Base-by-base conservation (phyloP, 2,888 invertebrate genomes). In the Diogma glabrata region DNA sequence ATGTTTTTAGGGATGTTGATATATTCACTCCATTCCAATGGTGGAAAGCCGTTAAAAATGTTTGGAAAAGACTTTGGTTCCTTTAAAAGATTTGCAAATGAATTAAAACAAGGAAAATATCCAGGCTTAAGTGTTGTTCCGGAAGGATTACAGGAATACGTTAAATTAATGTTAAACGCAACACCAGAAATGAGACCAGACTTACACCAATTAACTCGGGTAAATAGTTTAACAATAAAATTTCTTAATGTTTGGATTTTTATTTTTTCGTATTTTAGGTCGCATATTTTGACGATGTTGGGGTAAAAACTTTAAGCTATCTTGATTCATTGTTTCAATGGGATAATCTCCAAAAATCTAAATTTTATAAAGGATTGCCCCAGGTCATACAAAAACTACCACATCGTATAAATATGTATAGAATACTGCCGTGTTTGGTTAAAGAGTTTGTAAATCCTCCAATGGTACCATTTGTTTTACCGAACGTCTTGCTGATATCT, bases 301-400 rank as follows among this genome's bases (percentile, higher is more conserved):
- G 91, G n/a, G 90, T 95, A 0, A 93, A 93, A 74, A 94, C 96
- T 0, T 74, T 99, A 2, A 92, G 87, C 64, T 94, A 95, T 65
- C 73, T 97, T 55, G 96, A 97, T 66, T 89, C 93, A 0, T 69
- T 97, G 30, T 92, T 95, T 64, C 96, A 97, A 74, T 91, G 94
- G 88, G 96, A 97, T 66, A 96, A 97, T 69, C 72, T 95, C 17
- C 94, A 96, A 67, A 96, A 96, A 68, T 95, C 95, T 1, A 92
- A 96, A 64, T 97, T 97, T 71, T 97, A 93, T 70, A 96, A 95
- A 73, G 91, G 93, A 12, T 72, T 97, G 28, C 90, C 94, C 0
- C 87, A 93, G 65, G 81, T 94, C 36, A 77, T 96, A 53, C 82
- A 85, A 28, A 89, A 89, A 60, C 75, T 96, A 66, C 95, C 96